Conservation (phyloP, 1,140 invertebrate genomes). For the Venustaconcha ellipsiformis region DNA sequence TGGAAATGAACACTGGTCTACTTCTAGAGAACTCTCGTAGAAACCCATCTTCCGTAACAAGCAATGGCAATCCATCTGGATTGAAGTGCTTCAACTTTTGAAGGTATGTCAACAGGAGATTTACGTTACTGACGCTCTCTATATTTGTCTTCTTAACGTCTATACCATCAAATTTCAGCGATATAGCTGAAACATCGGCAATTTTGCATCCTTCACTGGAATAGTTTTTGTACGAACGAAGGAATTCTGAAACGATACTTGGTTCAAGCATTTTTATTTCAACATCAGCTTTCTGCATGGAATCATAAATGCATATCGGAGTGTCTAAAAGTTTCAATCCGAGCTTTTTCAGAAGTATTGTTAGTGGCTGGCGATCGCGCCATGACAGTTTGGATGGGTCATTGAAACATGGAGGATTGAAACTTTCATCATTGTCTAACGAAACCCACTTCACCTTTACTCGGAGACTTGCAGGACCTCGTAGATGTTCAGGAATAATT, state of each 20-base stretch:
- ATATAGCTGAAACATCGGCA: not conserved
- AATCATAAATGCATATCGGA: conserved; percentile 6
- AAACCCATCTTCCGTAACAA: conserved; percentile 17
- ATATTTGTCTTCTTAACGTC: conserved; percentile 7
- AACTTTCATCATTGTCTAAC: not conserved
- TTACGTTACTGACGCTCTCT: conserved; percentile 1
- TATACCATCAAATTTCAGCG: not conserved
- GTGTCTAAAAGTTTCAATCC: conserved; percentile 33
- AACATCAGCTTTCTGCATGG: conserved; percentile 11
- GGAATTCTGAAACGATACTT: conserved; percentile 12
- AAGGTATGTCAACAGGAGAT: not conserved
- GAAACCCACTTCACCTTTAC: no score
- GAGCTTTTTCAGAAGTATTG: conserved; percentile 12
- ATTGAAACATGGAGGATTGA: not conserved
- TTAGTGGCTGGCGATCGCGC: not conserved
- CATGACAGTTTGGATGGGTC: not conserved
- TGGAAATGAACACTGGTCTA: conserved; percentile 5
- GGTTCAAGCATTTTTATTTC: not conserved
- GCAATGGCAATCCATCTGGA: conserved; percentile 5
- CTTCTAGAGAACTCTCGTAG: no score
- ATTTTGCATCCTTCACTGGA: conserved; percentile 6
- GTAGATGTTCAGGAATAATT: no score
- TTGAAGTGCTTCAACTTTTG: not conserved
- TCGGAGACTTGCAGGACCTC: no score
- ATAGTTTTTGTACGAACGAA: conserved; percentile 12